These are phyloP conservation scores for Rhea americana DNA, from an alignment of 2,113 vertebrate species.

Conservation along the genomic window DNA sequence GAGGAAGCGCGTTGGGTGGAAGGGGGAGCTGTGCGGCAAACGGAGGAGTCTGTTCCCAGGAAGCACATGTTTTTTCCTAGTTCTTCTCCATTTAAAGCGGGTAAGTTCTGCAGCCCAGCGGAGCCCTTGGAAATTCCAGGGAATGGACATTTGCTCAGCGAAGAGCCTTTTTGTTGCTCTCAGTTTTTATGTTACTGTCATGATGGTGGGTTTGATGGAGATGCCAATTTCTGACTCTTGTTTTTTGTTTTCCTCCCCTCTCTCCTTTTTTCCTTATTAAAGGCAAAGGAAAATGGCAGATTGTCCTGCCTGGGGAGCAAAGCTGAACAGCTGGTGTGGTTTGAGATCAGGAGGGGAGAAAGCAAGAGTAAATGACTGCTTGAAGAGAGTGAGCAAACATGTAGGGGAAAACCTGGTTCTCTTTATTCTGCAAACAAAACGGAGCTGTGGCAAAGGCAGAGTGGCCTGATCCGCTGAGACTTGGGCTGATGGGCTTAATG, in stretches of 20 bases:
- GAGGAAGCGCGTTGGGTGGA: not conserved
- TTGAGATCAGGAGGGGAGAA: conserved; percentile 8
- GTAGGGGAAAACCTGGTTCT: not conserved
- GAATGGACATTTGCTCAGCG: not conserved
- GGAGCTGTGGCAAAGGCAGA: not conserved
- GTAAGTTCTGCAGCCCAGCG: fast-evolving
- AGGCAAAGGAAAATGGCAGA: not conserved
- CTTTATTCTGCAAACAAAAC: conserved; percentile 23
- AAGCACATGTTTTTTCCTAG: fast-evolving
- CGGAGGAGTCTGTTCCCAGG: not conserved
- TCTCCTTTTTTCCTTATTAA: not conserved
- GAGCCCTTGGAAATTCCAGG: not conserved
- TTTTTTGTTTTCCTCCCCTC: not conserved
- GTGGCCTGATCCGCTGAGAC: not conserved
- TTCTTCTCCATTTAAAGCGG: fast-evolving
- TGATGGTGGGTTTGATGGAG: not conserved
- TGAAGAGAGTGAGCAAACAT: not conserved
- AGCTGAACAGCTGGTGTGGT: conserved; percentile 1
- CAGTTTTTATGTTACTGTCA: not conserved
- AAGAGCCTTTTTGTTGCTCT: not conserved
- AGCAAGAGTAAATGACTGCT: not conserved
- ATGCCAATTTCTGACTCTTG: not conserved
- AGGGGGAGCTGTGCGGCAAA: not conserved
- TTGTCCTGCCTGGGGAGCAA: conserved; percentile 23
- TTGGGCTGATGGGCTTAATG: conserved; percentile 2